Evolutionary conservation across 2,113 vertebrate genomes (phyloP).

Genomic region (Oreocharis arfaki): DNA sequence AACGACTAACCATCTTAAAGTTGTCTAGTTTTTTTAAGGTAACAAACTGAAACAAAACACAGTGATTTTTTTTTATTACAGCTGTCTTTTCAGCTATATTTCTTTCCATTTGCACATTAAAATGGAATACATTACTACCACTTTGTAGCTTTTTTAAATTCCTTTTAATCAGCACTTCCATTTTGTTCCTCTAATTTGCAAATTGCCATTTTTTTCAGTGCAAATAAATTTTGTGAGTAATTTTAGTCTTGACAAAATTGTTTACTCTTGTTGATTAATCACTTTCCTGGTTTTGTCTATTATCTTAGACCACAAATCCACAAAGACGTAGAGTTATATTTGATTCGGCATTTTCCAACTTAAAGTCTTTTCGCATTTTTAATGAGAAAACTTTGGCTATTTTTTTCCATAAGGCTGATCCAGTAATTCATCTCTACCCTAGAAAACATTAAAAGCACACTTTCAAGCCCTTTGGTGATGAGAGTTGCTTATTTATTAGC

Average conservation of each 20-base stretch:
- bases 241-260: slow-evolving; percentile 7
- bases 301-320: slow-evolving; percentile 18
- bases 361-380: neutral
- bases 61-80: neutral
- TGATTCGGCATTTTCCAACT: neutral
- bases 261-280: slow-evolving; percentile 29
- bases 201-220: neutral
- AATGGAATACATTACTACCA: neutral
- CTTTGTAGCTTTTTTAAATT: slow-evolving; percentile 6
- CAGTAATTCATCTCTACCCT: slow-evolving; percentile 29
- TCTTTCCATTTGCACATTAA: slow-evolving; percentile 5
- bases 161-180: slow-evolving; percentile 15
- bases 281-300: neutral
- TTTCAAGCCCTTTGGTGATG: neutral
- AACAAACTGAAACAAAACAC: neutral
- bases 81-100: slow-evolving; percentile 2
- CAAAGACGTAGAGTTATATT: neutral
- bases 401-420: slow-evolving; percentile 29
- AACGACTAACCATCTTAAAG: neutral
- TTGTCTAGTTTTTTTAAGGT: neutral
- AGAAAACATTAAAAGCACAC: slow-evolving; percentile 36
- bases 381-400: slow-evolving; percentile 22
- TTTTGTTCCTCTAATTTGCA: slow-evolving; percentile 30
- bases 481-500: slow-evolving; percentile 36
- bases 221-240: neutral